Percentiles rank a stretch among this genome's conserved stretches.
phyloP scores from a whole-genome alignment of 2,888 invertebrate genomes.

The Spodoptera exigua region DNA sequence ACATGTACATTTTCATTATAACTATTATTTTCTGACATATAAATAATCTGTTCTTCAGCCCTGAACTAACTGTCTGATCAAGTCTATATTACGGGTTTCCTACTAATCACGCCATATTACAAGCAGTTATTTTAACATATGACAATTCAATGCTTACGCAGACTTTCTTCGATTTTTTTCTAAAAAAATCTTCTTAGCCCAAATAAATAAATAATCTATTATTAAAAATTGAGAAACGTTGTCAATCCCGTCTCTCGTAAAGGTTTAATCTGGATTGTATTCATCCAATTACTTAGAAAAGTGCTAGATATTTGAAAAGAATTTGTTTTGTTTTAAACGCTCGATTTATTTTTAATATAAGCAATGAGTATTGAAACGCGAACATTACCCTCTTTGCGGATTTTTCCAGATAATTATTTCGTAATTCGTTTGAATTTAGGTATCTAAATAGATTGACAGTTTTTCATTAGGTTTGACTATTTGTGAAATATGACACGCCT shows the following conservation, averaged over 20 bases:
- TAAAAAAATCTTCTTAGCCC: neutral
- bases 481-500: no score
- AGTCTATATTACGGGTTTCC: no score
- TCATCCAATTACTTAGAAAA: slow-evolving; percentile 22
- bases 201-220: neutral
- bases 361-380: slow-evolving; percentile 11
- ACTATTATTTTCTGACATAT: no score
- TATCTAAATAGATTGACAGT: no score
- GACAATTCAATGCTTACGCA: no score
- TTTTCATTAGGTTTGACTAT: no score
- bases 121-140: no score
- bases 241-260: neutral
- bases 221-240: neutral
- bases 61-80: no score
- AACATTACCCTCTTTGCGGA: slow-evolving; percentile 16
- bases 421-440: neutral
- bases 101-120: no score
- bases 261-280: neutral
- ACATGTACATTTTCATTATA: no score
- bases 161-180: neutral
- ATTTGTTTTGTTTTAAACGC: slow-evolving; percentile 30
- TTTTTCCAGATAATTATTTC: neutral
- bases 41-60: no score
- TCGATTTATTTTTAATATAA: slow-evolving; percentile 25
- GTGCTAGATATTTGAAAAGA: slow-evolving; percentile 20